Evolutionary conservation across 2,888 invertebrate genomes (phyloP).

Genomic region (Electrophaes corylata): DNA sequence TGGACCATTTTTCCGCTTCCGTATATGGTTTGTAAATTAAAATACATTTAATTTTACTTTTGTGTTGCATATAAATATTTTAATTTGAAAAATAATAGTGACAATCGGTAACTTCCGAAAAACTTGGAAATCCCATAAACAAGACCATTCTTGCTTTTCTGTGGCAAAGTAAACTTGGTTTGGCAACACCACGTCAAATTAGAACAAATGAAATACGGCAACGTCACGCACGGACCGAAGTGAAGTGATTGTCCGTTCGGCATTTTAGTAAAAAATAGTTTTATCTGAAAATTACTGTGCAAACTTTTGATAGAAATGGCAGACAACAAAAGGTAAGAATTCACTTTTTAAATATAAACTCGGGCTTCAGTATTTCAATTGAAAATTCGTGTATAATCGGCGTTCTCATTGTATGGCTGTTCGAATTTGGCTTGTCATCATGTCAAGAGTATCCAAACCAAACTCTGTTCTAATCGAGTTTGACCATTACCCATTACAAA

Average conservation of each 20-base stretch:
- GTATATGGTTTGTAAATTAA: too few species aligned
- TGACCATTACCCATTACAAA: slow-evolving; percentile 40
- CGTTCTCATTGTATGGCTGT: slow-evolving; percentile 51
- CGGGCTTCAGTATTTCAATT: background rate
- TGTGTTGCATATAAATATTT: too few species aligned
- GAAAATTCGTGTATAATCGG: slow-evolving; percentile 36
- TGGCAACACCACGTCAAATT: slow-evolving; percentile 60
- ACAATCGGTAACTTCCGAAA: slow-evolving; percentile 32
- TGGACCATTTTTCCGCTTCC: too few species aligned
- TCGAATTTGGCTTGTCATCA: slow-evolving; percentile 84
- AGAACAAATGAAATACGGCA: slow-evolving; percentile 85
- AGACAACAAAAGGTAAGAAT: slow-evolving; percentile 82
- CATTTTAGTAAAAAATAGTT: slow-evolving; percentile 60
- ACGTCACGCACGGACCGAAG: slow-evolving; percentile 78
- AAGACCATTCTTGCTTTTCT: background rate
- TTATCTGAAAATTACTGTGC: slow-evolving; percentile 64
- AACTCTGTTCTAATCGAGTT: slow-evolving; percentile 42
- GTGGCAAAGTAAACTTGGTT: slow-evolving; percentile 32
- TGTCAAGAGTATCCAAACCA: slow-evolving; percentile 66
- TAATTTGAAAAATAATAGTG: too few species aligned
- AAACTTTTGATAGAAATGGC: slow-evolving; percentile 76
- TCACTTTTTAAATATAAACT: slow-evolving; percentile 12
- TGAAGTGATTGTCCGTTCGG: slow-evolving; percentile 70
- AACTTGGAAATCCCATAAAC: slow-evolving; percentile 23
- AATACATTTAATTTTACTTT: too few species aligned